phyloP scores from a whole-genome alignment of 2,113 vertebrate species.

The Taurulus bubalis region DNA sequence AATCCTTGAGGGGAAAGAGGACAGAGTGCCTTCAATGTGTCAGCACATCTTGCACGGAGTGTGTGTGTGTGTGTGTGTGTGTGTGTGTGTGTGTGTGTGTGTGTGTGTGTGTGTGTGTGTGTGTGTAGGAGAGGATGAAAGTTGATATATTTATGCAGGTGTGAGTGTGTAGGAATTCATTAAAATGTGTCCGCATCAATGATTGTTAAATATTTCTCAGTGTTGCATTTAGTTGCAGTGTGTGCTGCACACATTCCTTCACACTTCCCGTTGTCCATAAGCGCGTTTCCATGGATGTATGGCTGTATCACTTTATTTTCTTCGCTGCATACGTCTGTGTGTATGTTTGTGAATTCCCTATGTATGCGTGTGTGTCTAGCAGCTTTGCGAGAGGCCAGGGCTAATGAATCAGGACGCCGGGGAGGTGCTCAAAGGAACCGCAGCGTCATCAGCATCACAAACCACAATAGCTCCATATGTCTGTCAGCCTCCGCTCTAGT shows the following conservation, averaged over 20 bases:
- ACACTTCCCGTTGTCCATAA: neutral
- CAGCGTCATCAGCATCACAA: conserved; percentile 64
- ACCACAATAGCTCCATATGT: conserved; percentile 62
- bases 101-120: conserved; percentile 1
- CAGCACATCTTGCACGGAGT: conserved; percentile 48
- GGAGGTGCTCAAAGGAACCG: conserved; percentile 49
- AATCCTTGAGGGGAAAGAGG: conserved; percentile 63
- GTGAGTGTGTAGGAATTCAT: conserved; percentile 31
- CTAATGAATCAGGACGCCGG: conserved; percentile 50
- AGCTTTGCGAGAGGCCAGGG: conserved; percentile 50
- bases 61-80: conserved; percentile 11
- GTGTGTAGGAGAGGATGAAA: neutral
- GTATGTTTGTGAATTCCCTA: conserved; percentile 3
- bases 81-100: neutral
- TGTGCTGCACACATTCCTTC: neutral
- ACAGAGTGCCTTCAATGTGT: conserved; percentile 66
- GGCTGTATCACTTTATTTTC: neutral
- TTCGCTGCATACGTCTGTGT: neutral
- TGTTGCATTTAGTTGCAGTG: neutral
- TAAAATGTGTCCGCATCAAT: conserved; percentile 29
- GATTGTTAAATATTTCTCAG: neutral
- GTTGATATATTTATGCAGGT: conserved; percentile 41
- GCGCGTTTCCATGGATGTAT: neutral
- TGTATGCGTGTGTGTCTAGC: neutral
- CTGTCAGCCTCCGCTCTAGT: conserved; percentile 47